Percentiles rank a stretch among this genome's conserved stretches.
These are phyloP conservation scores for Eueremaeus valkanovi DNA, from an alignment of 2,888 invertebrate species.

Conservation along the genomic window DNA sequence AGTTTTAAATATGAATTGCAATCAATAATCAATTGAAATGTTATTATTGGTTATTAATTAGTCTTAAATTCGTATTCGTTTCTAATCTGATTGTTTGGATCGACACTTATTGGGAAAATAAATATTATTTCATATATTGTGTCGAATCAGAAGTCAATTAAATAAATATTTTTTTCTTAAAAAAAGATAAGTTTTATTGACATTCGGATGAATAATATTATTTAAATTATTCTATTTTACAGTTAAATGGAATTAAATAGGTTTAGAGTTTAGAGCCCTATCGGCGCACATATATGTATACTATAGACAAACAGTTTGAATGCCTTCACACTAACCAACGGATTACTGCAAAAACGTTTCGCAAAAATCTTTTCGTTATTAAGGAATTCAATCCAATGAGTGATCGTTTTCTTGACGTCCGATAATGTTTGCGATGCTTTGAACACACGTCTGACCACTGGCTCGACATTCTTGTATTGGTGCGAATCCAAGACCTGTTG, in stretches of 20 bases:
- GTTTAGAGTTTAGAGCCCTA: neutral
- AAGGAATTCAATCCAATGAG: neutral
- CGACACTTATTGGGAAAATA: too few species aligned
- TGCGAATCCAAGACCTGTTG: neutral
- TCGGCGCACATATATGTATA: neutral
- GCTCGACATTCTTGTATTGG: neutral
- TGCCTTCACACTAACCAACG: neutral
- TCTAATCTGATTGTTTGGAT: too few species aligned
- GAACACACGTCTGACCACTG: neutral
- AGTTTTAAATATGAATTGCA: too few species aligned
- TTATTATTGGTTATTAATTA: too few species aligned
- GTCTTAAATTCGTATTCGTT: too few species aligned
- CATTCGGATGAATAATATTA: neutral
- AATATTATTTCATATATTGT: too few species aligned
- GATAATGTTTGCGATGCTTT: neutral
- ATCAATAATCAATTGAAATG: too few species aligned
- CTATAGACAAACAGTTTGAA: neutral
- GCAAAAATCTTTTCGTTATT: neutral
- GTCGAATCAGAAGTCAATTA: too few species aligned
- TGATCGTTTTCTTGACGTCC: conserved; percentile 2
- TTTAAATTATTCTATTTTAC: neutral
- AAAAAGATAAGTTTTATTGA: too few species aligned
- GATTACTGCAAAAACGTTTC: neutral
- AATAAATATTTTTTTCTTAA: too few species aligned
- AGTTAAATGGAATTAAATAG: neutral